Evolutionary conservation across 2,113 vertebrate species (phyloP).

Genomic region (Muscicapa adusta): DNA sequence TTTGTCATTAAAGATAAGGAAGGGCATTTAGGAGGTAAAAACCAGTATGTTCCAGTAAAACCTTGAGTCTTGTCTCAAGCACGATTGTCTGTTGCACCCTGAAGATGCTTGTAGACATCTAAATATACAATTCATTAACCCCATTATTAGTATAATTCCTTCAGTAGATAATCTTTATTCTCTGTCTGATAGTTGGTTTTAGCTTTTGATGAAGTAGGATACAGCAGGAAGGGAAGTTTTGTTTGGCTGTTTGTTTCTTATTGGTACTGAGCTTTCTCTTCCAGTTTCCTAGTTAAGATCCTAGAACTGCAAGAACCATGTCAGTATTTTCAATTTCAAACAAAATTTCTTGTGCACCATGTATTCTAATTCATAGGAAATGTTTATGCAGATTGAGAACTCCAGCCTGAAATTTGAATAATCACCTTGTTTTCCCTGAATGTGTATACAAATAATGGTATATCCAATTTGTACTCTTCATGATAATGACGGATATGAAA

Average conservation of each 20-base stretch:
- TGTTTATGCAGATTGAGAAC: not conserved
- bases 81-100: not conserved
- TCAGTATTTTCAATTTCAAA: not conserved
- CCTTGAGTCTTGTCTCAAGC: not conserved
- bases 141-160: not conserved
- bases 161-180: not conserved
- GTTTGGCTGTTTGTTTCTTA: not conserved
- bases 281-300: not conserved
- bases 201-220: not conserved
- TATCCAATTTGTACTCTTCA: not conserved
- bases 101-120: not conserved
- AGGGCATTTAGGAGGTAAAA: not conserved
- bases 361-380: not conserved
- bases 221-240: not conserved
- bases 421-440: not conserved
- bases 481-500: not conserved
- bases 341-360: not conserved
- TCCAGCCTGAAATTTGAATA: not conserved
- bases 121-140: not conserved
- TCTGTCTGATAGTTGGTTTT: not conserved
- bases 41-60: not conserved
- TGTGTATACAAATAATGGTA: not conserved
- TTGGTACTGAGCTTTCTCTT: not conserved
- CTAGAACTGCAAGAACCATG: not conserved
- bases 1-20: not conserved